phyloP scores from a whole-genome alignment of 2,113 vertebrate species.

The Ploceus nigricollis region DNA sequence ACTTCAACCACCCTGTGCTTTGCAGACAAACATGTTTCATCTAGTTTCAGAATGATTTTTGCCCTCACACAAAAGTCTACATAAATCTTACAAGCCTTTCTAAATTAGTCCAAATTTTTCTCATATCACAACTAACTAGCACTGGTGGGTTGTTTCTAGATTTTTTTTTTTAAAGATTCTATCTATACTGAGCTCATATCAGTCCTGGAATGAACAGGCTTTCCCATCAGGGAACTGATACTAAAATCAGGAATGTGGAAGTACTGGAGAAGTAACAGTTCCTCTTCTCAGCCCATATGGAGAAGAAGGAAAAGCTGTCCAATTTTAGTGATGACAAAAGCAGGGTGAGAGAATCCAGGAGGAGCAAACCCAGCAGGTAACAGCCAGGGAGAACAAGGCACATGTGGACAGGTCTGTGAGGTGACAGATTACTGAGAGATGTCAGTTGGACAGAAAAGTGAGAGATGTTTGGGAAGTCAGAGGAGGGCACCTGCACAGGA shows the following conservation, averaged over 20 bases:
- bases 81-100: not conserved
- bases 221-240: not conserved
- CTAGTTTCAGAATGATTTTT: not conserved
- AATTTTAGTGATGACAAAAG: not conserved
- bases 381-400: not conserved
- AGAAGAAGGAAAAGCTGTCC: not conserved
- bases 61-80: not conserved
- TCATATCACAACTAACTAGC: not conserved
- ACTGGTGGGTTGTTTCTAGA: not conserved
- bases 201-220: not conserved
- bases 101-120: not conserved
- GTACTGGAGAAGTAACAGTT: not conserved
- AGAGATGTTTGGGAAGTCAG: not conserved
- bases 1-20: not conserved
- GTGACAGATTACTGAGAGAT: not conserved
- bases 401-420: accelerated
- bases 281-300: not conserved
- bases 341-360: not conserved
- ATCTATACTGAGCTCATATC: not conserved
- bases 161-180: not conserved
- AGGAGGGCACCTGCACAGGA: not conserved
- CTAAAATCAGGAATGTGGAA: not conserved
- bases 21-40: not conserved
- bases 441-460: not conserved
- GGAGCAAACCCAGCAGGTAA: not conserved